These are phyloP conservation scores for Phalacrocorax brasilianus DNA, from an alignment of 2,113 vertebrate species.

Conservation along the genomic window DNA sequence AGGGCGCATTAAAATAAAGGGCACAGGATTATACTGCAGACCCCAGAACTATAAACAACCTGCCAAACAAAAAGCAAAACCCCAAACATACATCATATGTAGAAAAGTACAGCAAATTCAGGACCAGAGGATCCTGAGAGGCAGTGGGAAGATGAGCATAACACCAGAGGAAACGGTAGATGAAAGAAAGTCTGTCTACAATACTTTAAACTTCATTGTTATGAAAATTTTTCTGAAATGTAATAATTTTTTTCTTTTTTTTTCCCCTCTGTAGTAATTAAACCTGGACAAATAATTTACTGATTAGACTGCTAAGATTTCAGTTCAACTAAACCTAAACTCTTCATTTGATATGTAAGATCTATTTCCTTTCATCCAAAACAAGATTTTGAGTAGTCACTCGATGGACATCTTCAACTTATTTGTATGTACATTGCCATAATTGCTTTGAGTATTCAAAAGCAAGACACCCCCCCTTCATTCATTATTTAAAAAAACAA, in stretches of 20 bases:
- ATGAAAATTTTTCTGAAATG: neutral
- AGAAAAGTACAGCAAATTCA: neutral
- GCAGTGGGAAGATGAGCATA: neutral
- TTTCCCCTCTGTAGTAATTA: neutral
- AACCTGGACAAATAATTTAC: neutral
- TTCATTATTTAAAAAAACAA: neutral
- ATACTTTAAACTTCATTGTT: neutral
- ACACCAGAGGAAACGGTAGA: neutral
- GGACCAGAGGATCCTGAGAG: neutral
- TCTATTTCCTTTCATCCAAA: neutral
- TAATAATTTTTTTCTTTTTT: neutral
- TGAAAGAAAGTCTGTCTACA: neutral
- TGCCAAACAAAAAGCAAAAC: neutral
- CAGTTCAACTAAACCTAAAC: neutral
- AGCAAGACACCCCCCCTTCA: neutral
- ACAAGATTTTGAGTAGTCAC: neutral
- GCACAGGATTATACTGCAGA: neutral
- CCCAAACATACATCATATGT: neutral
- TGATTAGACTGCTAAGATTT: neutral
- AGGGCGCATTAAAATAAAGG: neutral
- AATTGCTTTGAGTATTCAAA: neutral
- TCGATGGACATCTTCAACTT: neutral
- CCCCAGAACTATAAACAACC: neutral
- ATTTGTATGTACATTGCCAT: accelerated
- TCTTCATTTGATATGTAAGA: neutral